Base-by-base conservation (phyloP, 92 coral and sea anemone genomes). In the Heliopora coerulea region DNA sequence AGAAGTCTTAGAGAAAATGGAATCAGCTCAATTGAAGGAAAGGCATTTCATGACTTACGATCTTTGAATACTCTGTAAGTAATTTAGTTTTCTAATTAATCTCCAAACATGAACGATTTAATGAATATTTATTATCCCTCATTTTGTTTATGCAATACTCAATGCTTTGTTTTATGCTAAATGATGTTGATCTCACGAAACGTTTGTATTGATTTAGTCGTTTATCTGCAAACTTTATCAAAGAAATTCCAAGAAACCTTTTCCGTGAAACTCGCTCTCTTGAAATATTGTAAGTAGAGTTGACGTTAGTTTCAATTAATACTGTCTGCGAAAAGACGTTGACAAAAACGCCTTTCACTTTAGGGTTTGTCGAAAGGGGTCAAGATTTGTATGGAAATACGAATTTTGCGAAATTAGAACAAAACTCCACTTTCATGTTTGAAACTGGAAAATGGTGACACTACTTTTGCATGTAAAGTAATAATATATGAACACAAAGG, bases 21-120 rank as follows among this genome's bases (percentile, higher is more conserved):
- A 39, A 30, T 60, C 2, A 29, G 18, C 17, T 0, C 7, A 3
- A 30, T 31, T 28, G 66, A 60, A 28, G 19, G 4, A 21, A 29
- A 60, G 1, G 19, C 66, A n/a, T 60, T 60, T 60, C 8, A 0
- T 30, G 0, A 60, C 23, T 27, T 29, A 19, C 31, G 20, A 60
- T 60, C 66, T 27, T 60, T 60, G 35, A 2, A 21, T 0, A 60
- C 66, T n/a, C 66, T 60, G 66, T 60, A 60, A 60, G 66, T 60
- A 12, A 60, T 3, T 24, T 31, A 18, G 18, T 29, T 30, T 27
- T 1, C 14, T 14, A 28, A 60, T 24, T 24, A 17, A 3, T 9
- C 42, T 37, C 42, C 11, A 37, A 37, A 37, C 11, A 37, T 15
- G 19, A 15, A 60, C 17, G 7, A 3, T 24, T 12, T 27, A 33